Conservation (phyloP, 2,113 vertebrate species). For the Pygoscelis antarcticus region DNA sequence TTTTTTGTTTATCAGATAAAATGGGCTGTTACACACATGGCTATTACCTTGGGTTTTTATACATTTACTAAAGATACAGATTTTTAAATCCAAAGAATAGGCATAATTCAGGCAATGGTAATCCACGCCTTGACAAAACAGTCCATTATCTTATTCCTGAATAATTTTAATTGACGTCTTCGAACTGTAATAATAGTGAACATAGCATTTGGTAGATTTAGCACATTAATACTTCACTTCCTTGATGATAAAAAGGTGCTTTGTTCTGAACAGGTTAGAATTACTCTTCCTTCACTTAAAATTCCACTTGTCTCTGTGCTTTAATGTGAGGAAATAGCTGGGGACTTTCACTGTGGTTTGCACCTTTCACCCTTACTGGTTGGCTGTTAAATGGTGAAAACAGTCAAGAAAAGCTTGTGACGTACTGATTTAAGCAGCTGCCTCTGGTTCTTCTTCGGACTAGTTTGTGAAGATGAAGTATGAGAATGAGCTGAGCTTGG, state of each 20-base stretch:
- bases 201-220: neutral
- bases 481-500: neutral
- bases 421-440: neutral
- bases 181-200: neutral
- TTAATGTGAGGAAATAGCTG: neutral
- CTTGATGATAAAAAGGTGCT: neutral
- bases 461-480: neutral
- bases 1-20: neutral
- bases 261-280: neutral
- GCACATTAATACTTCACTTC: neutral
- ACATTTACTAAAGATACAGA: neutral
- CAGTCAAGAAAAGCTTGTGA: neutral
- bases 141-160: neutral
- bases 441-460: neutral
- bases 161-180: neutral
- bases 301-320: neutral
- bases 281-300: neutral
- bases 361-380: neutral
- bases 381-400: neutral
- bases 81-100: neutral
- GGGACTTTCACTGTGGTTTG: neutral
- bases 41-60: neutral
- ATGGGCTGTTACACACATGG: neutral
- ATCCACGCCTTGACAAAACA: neutral
- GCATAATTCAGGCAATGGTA: neutral